These are phyloP conservation scores for Pampusana beccarii DNA, from an alignment of 2,113 vertebrate genomes.

Conservation along the genomic window DNA sequence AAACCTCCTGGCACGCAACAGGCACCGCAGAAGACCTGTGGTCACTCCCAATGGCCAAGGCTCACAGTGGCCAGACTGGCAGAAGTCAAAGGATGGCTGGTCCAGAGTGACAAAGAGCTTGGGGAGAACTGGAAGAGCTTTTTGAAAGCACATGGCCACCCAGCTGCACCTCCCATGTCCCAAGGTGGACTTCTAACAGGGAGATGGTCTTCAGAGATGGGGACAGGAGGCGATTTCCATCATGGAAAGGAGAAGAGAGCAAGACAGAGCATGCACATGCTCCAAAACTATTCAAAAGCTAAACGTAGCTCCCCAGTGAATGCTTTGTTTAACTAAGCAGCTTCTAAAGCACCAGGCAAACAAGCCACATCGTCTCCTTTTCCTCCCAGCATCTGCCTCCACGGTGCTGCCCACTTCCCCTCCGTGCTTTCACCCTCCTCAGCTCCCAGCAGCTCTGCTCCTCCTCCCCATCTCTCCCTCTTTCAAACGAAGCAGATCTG, in stretches of 20 bases:
- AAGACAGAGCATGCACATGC: neutral
- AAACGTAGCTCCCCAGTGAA: neutral
- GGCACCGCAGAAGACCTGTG: neutral
- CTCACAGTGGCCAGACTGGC: neutral
- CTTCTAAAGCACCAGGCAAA: neutral
- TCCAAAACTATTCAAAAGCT: constrained; percentile 2
- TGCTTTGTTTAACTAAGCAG: neutral
- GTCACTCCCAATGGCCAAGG: neutral
- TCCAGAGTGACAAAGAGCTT: neutral
- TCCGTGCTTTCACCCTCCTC: neutral
- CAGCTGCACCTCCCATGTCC: neutral
- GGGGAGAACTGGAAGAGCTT: neutral
- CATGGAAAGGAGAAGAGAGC: neutral
- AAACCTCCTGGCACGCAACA: neutral
- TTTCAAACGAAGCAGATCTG: neutral
- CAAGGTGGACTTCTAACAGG: neutral
- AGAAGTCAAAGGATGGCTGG: neutral
- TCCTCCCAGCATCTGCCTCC: neutral
- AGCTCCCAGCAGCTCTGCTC: neutral
- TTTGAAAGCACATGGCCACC: neutral
- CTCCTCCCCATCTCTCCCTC: neutral
- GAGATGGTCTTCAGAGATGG: neutral
- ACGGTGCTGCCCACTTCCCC: neutral
- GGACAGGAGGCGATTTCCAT: neutral
- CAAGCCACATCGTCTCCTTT: neutral